Evolutionary conservation across 1,140 invertebrate species (phyloP).

Genomic region (Drosophila bipectinata): DNA sequence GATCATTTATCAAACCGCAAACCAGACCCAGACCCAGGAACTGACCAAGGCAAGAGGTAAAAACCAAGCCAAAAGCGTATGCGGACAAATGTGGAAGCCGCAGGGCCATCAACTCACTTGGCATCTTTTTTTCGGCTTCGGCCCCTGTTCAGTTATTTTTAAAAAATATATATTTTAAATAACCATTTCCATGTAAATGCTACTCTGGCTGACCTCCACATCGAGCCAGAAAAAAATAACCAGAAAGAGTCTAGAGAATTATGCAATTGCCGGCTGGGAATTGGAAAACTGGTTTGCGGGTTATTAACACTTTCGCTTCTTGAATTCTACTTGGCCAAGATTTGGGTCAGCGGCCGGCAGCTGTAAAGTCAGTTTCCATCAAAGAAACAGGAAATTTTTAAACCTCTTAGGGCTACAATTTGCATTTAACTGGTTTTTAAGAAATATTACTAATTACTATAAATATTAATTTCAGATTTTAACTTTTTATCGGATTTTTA

Average conservation of each 20-base stretch:
- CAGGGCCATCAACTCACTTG: slow-evolving; percentile 65
- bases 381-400: slow-evolving; percentile 1
- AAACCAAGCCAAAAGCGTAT: slow-evolving; percentile 40
- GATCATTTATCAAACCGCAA: slow-evolving; percentile 43
- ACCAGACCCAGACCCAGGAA: slow-evolving; percentile 49
- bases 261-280: slow-evolving; percentile 60
- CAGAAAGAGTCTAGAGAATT: slow-evolving; percentile 77
- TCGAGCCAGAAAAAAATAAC: slow-evolving; percentile 6
- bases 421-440: too few species aligned
- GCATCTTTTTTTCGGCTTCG: slow-evolving; percentile 31
- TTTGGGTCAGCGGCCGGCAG: slow-evolving; percentile 65
- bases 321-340: slow-evolving; percentile 60
- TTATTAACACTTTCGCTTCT: slow-evolving; percentile 78
- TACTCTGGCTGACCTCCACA: slow-evolving; percentile 66
- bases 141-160: slow-evolving; percentile 35
- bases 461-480: too few species aligned
- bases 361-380: slow-evolving; percentile 19
- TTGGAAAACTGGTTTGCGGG: slow-evolving; percentile 66
- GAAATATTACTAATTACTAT: too few species aligned
- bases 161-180: slow-evolving; percentile 57
- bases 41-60: slow-evolving; percentile 36
- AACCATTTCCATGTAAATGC: slow-evolving; percentile 77
- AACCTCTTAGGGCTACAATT: not conserved
- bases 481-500: too few species aligned
- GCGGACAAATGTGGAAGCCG: slow-evolving; percentile 59